A percentile compares a stretch with the other conserved stretches of the same genome.
These are phyloP conservation scores for Eristalinus sepulchralis DNA, from an alignment of 2,888 invertebrate species.

Conservation along the genomic window DNA sequence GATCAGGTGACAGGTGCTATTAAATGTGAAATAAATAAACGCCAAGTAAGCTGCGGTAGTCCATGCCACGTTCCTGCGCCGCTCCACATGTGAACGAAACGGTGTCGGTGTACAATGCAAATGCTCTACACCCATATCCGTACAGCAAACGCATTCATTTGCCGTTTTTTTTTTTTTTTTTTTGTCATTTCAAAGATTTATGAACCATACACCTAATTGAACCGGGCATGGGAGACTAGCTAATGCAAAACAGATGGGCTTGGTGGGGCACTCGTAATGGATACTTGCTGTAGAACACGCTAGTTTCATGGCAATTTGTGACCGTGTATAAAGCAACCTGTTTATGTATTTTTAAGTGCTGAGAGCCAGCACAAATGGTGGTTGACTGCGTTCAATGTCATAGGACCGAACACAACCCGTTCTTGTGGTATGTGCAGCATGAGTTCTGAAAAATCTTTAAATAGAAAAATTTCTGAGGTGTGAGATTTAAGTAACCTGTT, in stretches of 20 bases:
- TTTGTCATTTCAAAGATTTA: constrained; percentile 47
- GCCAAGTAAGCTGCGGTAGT: constrained; percentile 4
- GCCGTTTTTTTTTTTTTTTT: constrained; percentile 55
- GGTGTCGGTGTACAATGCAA: constrained; percentile 18
- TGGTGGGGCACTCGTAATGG: not conserved
- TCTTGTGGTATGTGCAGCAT: not conserved
- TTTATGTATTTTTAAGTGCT: constrained; percentile 26
- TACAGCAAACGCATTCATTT: constrained; percentile 35
- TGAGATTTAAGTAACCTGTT: not conserved
- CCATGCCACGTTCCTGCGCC: not conserved
- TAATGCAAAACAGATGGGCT: constrained; percentile 31
- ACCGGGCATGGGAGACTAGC: constrained; percentile 3
- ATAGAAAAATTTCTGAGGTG: not conserved
- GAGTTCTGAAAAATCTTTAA: not conserved
- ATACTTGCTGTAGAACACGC: constrained; percentile 17
- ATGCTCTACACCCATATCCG: constrained; percentile 32
- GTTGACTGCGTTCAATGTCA: constrained; percentile 43
- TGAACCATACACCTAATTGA: constrained; percentile 35
- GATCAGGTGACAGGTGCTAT: constrained; percentile 48
- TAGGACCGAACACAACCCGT: constrained; percentile 15
- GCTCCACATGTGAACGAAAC: not conserved
- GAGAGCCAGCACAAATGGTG: constrained; percentile 9
- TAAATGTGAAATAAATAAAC: constrained; percentile 32
- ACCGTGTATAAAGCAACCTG: constrained; percentile 17
- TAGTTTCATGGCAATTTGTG: constrained; percentile 3